phyloP scores from a whole-genome alignment of 1,140 invertebrate species.

The Pomacea maculata region DNA sequence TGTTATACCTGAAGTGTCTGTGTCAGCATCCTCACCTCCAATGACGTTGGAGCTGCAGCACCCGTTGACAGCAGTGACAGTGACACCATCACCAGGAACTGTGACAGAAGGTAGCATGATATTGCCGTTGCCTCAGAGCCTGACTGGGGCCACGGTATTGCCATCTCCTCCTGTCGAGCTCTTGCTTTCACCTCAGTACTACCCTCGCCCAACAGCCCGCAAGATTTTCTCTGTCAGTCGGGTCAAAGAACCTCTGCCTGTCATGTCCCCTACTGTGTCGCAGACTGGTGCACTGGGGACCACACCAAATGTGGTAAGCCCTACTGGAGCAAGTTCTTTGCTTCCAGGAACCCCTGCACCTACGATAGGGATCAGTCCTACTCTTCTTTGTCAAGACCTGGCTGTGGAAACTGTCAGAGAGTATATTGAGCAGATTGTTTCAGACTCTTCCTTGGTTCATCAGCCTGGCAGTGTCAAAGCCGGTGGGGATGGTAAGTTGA shows the following conservation, averaged over 20 bases:
- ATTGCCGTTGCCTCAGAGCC: neutral
- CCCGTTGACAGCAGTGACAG: conserved; percentile 8
- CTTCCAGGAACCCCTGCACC: conserved; percentile 21
- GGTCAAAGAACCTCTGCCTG: conserved; percentile 34
- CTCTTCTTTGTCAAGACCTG: conserved; percentile 34
- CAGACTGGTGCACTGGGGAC: conserved; percentile 8
- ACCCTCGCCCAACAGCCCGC: conserved; percentile 49
- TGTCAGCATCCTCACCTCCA: conserved; percentile 10
- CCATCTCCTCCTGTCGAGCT: conserved; percentile 45
- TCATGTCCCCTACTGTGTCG: conserved; percentile 24
- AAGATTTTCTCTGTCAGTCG: conserved; percentile 60
- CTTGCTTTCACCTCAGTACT: conserved; percentile 57
- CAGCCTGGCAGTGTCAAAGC: neutral
- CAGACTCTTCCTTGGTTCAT: neutral
- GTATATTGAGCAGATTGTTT: conserved; percentile 39
- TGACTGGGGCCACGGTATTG: neutral
- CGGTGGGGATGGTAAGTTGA: neutral
- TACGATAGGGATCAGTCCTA: conserved; percentile 21
- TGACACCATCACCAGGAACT: neutral
- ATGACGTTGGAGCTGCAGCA: conserved; percentile 5
- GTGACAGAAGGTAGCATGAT: neutral
- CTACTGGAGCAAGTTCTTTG: conserved; percentile 22
- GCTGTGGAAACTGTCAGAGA: conserved; percentile 29
- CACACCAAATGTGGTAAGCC: conserved; percentile 4
- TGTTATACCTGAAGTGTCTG: conserved; percentile 19